A percentile compares a stretch with the other conserved stretches of the same genome.
phyloP scores from a whole-genome alignment of 2,888 invertebrate genomes.

The Macrophya annulata region DNA sequence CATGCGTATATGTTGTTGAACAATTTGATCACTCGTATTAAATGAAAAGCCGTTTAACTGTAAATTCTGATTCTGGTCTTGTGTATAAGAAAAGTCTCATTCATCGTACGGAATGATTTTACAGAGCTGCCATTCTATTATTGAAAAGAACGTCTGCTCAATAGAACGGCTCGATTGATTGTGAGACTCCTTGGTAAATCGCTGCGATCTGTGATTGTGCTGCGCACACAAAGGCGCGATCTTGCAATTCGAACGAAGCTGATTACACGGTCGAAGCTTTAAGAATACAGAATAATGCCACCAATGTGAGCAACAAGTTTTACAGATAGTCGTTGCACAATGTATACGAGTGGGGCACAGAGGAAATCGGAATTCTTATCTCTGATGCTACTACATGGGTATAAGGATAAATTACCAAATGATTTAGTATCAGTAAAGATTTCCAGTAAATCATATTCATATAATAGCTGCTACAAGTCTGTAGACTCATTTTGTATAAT shows the following conservation, averaged over 20 bases:
- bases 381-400: background rate
- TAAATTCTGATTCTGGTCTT: slow-evolving; percentile 23
- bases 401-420: background rate
- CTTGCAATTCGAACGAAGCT: slow-evolving; percentile 39
- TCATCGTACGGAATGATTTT: slow-evolving; percentile 34
- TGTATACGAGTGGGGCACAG: background rate
- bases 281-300: slow-evolving; percentile 37
- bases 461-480: background rate
- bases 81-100: slow-evolving; percentile 37
- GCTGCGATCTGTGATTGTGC: slow-evolving; percentile 41
- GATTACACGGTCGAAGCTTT: background rate
- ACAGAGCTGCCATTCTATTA: slow-evolving; percentile 31
- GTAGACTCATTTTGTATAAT: slow-evolving; percentile 18
- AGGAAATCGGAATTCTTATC: slow-evolving; percentile 21
- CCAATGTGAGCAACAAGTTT: slow-evolving; percentile 16
- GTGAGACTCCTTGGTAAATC: slow-evolving; percentile 3
- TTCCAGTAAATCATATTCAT: background rate
- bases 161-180: slow-evolving; percentile 33
- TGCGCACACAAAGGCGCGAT: slow-evolving; percentile 9
- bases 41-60: slow-evolving; percentile 27
- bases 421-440: slow-evolving; percentile 13
- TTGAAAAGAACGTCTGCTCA: slow-evolving; percentile 35
- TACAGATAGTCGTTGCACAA: slow-evolving; percentile 23
- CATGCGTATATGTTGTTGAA: slow-evolving; percentile 1
- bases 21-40: slow-evolving; percentile 19